Base-by-base conservation (phyloP, 2,888 invertebrate genomes). In the Drosophila subsilvestris region DNA sequence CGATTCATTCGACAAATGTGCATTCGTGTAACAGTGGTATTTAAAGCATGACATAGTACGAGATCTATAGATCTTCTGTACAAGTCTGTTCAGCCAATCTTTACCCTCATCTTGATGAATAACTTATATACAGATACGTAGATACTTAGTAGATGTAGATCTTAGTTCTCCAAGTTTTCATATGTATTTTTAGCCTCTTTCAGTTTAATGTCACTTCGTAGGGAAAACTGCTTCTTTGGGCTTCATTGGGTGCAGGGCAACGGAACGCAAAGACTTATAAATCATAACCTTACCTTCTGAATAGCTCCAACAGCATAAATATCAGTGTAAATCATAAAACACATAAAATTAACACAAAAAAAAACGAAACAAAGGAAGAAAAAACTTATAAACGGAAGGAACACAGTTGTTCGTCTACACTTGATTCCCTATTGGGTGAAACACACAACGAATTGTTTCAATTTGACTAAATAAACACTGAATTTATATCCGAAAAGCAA, bases 401-500 rank as follows among this genome's bases (percentile, higher is more conserved):
- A 14, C 6, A 37, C 7, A n/a, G 12, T 37, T 14, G 14, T 5
- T 14, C 14, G 14, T 37, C 37, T 37, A n/a, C 37, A 37, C 37
- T 37, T 37, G 37, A 37, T 14, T 37, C 14, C 32, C 32, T 14
- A 4, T 32, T 9, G 27, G 27, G 27, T 29, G 2, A 29, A 29
- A 78, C 78, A 74, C 58, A 78, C 73, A 79, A 66, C 42, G n/a
- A 68, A 53, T 67, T 74, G 62, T 59, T 71, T 74, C 60, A 58
- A 80, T 65, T 75, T 76, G 50, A 74, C 75, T 78, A 63, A 68
- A 71, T 66, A 72, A 55, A 76, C 57, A 79, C 73, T 79, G 71
- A 78, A 81, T 76, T 86, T 78, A 67, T 73, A 67, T 62, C 66
- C 77, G 66, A 80, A 80, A 80, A 68, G 43, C 55, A 68, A 67